Percentiles rank a stretch among this genome's conserved stretches.
phyloP scores from a whole-genome alignment of 2,888 invertebrate species.

The Galerucella calmariensis region DNA sequence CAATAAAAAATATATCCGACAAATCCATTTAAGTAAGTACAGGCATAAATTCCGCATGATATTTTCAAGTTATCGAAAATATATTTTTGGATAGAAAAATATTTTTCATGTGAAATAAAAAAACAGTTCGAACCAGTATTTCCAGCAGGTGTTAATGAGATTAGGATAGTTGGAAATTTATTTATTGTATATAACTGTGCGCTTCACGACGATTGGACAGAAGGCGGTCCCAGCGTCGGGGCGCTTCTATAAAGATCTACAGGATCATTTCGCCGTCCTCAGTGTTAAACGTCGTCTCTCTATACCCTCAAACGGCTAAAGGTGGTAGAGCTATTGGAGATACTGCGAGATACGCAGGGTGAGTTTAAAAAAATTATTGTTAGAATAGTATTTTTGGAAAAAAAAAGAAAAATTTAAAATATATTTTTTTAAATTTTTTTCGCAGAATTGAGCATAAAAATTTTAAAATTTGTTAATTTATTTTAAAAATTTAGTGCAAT shows the following conservation, averaged over 20 bases:
- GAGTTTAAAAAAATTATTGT: neutral
- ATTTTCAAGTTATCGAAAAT: neutral
- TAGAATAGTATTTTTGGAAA: no score
- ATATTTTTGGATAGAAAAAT: neutral
- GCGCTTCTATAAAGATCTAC: constrained; percentile 52
- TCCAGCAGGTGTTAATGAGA: constrained; percentile 20
- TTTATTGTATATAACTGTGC: constrained; percentile 15
- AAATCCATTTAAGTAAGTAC: neutral
- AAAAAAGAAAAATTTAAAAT: no score
- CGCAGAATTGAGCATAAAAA: no score
- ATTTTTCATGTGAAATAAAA: neutral
- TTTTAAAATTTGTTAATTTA: no score
- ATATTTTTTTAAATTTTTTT: no score
- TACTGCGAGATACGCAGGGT: neutral
- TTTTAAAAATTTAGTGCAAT: no score
- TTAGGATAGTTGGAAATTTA: constrained; percentile 20
- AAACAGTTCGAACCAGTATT: neutral
- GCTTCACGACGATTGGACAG: constrained; percentile 33
- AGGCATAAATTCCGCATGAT: neutral
- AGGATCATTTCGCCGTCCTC: constrained; percentile 46
- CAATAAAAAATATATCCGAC: neutral
- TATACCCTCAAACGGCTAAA: constrained; percentile 14
- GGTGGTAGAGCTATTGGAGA: neutral
- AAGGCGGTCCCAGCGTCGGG: constrained; percentile 49
- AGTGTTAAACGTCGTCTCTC: constrained; percentile 47